Evolutionary conservation across 2,113 vertebrate genomes (phyloP).

Genomic region (Thunnus thynnus): DNA sequence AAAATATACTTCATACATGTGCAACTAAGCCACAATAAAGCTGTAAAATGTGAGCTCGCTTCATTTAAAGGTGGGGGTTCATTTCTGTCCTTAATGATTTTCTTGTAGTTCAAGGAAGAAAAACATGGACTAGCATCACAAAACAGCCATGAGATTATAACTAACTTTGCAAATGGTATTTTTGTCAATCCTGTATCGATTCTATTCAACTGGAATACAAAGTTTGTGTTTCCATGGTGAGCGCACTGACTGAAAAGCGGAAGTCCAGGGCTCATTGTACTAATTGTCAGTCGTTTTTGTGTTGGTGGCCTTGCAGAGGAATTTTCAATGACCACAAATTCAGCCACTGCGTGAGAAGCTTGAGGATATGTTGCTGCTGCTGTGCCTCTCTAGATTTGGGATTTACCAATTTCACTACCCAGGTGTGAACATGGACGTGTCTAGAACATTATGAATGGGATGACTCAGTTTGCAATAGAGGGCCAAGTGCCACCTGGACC

Average conservation of each 20-base stretch:
- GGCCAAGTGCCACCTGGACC: no score
- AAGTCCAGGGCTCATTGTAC: conserved; percentile 31
- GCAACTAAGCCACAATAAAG: conserved; percentile 58
- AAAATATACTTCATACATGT: conserved; percentile 42
- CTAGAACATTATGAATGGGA: not conserved
- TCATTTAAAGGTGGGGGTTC: not conserved
- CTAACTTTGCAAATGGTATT: not conserved
- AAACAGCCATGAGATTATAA: not conserved
- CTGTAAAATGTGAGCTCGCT: conserved; percentile 10
- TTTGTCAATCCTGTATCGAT: conserved; percentile 13
- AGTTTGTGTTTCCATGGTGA: conserved; percentile 77
- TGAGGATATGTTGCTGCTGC: not conserved
- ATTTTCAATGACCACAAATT: not conserved
- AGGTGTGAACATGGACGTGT: not conserved
- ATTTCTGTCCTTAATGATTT: not conserved
- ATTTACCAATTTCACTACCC: not conserved
- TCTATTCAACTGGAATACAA: conserved; percentile 15
- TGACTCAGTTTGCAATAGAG: not conserved
- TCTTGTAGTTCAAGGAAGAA: not conserved
- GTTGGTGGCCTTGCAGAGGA: conserved; percentile 28
- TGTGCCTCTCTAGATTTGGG: not conserved
- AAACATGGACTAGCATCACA: not conserved
- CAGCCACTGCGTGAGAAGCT: not conserved
- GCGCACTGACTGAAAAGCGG: conserved; percentile 30
- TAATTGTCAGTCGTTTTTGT: conserved; percentile 32